phyloP scores from a whole-genome alignment of 1,140 invertebrate species.

The Pantala flavescens region DNA sequence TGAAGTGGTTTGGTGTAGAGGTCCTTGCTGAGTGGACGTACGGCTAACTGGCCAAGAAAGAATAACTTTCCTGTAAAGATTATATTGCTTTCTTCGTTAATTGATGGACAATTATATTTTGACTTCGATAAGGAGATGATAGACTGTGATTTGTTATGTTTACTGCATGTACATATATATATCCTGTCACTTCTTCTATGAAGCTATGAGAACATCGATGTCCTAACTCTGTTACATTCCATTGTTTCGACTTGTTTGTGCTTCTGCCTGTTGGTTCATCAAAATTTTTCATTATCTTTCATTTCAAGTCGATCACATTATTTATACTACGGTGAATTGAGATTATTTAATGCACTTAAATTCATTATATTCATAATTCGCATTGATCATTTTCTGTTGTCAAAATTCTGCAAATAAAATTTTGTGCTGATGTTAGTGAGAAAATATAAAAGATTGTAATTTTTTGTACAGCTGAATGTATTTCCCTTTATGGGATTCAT shows the following conservation, averaged over 20 bases:
- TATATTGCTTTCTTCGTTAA: not conserved
- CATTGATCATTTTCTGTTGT: not conserved
- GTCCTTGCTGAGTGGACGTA: not conserved
- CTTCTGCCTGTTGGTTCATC: not conserved
- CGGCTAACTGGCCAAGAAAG: not conserved
- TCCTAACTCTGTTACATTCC: not conserved
- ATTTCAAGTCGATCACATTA: not conserved
- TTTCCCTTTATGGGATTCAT: not conserved
- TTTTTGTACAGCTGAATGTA: slow-evolving; percentile 7
- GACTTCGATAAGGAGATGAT: not conserved
- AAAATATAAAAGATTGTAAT: not conserved
- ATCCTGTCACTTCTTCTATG: not conserved
- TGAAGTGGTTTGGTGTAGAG: not conserved
- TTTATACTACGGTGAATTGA: not conserved
- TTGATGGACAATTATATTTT: slow-evolving; percentile 4
- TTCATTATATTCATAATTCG: not conserved
- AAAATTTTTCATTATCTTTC: not conserved
- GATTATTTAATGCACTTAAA: not conserved
- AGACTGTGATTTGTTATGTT: slow-evolving; percentile 3
- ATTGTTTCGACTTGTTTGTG: not conserved
- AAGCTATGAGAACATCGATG: not conserved
- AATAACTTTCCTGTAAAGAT: not conserved
- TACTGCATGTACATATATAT: not conserved
- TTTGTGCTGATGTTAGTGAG: not conserved
- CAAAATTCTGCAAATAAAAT: not conserved